Evolutionary conservation across 2,113 vertebrate species (phyloP).

Genomic region (Dromaius novaehollandiae): DNA sequence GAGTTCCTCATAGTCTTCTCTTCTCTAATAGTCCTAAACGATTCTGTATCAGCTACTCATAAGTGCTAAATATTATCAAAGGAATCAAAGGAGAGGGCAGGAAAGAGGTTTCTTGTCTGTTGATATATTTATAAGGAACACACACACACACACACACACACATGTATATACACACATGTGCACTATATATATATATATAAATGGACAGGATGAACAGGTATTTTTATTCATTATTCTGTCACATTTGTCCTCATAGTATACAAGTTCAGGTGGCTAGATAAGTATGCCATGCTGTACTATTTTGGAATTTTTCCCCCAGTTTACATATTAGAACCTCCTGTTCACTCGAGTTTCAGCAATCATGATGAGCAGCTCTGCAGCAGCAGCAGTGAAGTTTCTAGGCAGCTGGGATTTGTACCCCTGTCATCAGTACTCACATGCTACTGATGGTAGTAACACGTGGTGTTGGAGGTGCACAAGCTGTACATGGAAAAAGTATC

Average conservation of each 20-base stretch:
- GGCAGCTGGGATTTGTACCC: not conserved
- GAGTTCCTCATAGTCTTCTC: not conserved
- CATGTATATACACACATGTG: not conserved
- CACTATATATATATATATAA: not conserved
- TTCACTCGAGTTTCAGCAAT: not conserved
- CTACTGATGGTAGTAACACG: not conserved
- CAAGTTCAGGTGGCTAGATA: not conserved
- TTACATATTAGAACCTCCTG: not conserved
- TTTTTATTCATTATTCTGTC: accelerated
- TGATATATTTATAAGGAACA: not conserved
- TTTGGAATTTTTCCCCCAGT: not conserved
- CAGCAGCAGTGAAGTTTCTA: not conserved
- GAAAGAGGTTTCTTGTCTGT: not conserved
- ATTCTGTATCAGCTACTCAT: not conserved
- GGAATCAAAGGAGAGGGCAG: not conserved
- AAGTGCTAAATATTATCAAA: not conserved
- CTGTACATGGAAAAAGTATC: not conserved
- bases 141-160: too few species aligned
- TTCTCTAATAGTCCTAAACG: not conserved
- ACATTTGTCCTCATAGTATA: not conserved
- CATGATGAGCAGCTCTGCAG: not conserved
- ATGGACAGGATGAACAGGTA: not conserved
- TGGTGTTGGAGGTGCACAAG: not conserved
- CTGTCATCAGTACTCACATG: not conserved
- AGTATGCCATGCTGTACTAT: not conserved